Percentiles rank a stretch among this genome's conserved stretches.
phyloP scores from a whole-genome alignment of 2,888 invertebrate genomes.

The Lasioglossum malachurum region DNA sequence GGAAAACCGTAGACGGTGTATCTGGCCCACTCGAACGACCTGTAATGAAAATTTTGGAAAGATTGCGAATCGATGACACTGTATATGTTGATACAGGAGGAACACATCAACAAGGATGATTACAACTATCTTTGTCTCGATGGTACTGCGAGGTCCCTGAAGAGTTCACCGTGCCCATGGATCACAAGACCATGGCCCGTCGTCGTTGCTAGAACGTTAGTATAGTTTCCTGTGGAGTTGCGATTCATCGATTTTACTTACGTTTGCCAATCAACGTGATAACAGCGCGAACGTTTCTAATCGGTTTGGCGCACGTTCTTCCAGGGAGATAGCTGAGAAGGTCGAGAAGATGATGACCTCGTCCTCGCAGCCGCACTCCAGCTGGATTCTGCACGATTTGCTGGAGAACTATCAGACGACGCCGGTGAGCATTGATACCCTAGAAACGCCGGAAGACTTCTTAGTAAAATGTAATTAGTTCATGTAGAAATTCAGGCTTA shows the following conservation, averaged over 20 bases:
- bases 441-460: conserved; percentile 89
- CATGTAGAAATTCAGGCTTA: conserved; percentile 7
- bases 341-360: conserved; percentile 86
- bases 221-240: background rate
- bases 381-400: conserved; percentile 87
- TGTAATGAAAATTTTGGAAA: background rate
- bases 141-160: conserved; percentile 88
- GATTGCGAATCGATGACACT: background rate
- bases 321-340: conserved; percentile 84
- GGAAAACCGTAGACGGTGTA: too few species aligned
- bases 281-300: background rate
- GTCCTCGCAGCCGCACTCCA: conserved; percentile 82
- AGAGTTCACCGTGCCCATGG: conserved; percentile 90
- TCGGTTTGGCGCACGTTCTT: conserved; percentile 46
- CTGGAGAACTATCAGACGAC: conserved; percentile 86
- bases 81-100: conserved; percentile 21
- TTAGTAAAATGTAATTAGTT: conserved; percentile 85
- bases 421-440: conserved; percentile 83
- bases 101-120: conserved; percentile 78
- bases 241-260: too few species aligned
- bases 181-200: conserved; percentile 92
- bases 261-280: background rate
- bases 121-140: conserved; percentile 92
- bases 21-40: too few species aligned
- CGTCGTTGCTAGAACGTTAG: conserved; percentile 88